These are phyloP conservation scores for Helleia helle DNA, from an alignment of 2,888 invertebrate genomes.

Conservation along the genomic window DNA sequence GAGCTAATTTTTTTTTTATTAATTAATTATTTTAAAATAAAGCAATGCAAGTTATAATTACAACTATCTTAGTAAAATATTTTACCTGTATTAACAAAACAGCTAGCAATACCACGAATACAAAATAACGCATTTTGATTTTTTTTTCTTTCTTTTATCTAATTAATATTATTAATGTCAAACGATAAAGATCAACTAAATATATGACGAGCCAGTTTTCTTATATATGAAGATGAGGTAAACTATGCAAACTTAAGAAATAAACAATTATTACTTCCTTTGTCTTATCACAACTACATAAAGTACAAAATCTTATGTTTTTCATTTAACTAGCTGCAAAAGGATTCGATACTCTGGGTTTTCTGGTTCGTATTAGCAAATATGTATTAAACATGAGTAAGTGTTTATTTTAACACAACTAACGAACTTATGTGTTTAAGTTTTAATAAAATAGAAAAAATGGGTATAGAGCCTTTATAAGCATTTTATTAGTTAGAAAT, in stretches of 20 bases:
- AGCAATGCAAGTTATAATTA: no score
- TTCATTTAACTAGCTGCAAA: background rate
- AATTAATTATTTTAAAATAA: no score
- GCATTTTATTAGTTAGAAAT: no score
- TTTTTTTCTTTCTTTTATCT: no score
- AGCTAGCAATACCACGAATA: background rate
- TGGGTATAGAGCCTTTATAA: no score
- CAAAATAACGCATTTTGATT: background rate
- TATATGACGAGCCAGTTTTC: background rate
- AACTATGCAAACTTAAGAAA: background rate
- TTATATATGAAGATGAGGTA: background rate
- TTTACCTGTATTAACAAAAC: background rate
- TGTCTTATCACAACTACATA: background rate
- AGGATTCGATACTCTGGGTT: background rate
- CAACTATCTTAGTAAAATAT: no score
- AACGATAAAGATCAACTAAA: background rate
- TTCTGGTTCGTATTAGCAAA: background rate
- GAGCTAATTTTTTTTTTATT: no score
- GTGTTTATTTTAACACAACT: no score
- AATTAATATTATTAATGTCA: background rate
- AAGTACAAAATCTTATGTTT: background rate
- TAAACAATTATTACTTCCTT: background rate
- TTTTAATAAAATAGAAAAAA: no score
- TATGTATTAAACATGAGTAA: constrained; percentile 7
- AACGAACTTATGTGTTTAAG: no score